These are phyloP conservation scores for Agelaius phoeniceus DNA, from an alignment of 2,113 vertebrate genomes.

Conservation along the genomic window DNA sequence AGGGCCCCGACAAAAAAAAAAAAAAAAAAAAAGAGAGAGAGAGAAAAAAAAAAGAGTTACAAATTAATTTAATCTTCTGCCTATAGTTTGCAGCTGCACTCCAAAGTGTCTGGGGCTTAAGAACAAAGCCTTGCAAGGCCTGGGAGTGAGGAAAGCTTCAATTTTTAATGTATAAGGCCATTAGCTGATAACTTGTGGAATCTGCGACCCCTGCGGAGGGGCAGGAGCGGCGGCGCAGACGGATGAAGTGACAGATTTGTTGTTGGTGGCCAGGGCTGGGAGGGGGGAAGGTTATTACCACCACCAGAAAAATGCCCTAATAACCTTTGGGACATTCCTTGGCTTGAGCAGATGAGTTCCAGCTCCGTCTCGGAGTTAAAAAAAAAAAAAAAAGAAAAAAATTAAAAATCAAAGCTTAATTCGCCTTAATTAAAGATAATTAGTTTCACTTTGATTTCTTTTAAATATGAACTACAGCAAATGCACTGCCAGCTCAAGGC, in stretches of 20 bases:
- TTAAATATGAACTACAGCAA: conserved; percentile 59
- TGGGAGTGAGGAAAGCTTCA: conserved; percentile 73
- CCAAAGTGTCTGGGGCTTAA: conserved; percentile 79
- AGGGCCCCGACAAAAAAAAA: neutral
- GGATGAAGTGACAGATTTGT: conserved; percentile 76
- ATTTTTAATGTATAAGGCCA: conserved; percentile 87
- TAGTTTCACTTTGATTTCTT: conserved; percentile 75
- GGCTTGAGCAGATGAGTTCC: conserved; percentile 55
- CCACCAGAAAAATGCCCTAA: conserved; percentile 72
- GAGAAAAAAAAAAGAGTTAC: conserved; percentile 72
- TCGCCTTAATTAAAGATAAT: conserved; percentile 79
- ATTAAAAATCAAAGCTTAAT: conserved; percentile 75
- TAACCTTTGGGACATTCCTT: conserved; percentile 71
- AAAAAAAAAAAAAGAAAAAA: neutral
- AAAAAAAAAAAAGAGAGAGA: conserved; percentile 54
- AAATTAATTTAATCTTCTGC: conserved; percentile 89
- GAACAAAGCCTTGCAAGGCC: conserved; percentile 82
- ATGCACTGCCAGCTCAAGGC: conserved; percentile 40
- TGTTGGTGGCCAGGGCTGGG: conserved; percentile 57
- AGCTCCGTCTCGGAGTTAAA: neutral
- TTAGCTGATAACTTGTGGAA: conserved; percentile 91
- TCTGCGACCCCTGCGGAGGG: conserved; percentile 79
- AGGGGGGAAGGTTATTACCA: conserved; percentile 73
- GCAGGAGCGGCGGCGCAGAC: conserved; percentile 74
- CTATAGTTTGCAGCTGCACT: conserved; percentile 81